These are phyloP conservation scores for Spongilla lacustris DNA, from an alignment of 37 sponge, comb jelly and placozoan species.

Conservation along the genomic window DNA sequence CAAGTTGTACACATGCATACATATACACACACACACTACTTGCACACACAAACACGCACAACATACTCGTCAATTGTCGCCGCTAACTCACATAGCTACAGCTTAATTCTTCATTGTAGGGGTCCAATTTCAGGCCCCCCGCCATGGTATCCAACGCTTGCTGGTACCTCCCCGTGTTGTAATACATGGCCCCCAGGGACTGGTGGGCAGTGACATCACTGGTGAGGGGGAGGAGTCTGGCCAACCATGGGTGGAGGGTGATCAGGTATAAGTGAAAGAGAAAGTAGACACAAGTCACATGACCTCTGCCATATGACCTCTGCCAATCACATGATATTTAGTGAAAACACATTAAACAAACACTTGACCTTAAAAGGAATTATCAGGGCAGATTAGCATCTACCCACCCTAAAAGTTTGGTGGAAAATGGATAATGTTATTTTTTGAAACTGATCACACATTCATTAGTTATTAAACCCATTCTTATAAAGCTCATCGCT, in stretches of 20 bases:
- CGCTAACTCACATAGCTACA: constrained; percentile 38
- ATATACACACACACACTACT: background rate
- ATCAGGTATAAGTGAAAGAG: too few relatives aligned
- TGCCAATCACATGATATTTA: background rate
- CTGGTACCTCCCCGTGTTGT: constrained; percentile 47
- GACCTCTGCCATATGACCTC: too few relatives aligned
- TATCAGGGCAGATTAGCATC: too few relatives aligned
- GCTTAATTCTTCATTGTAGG: constrained; percentile 14
- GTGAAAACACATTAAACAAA: too few relatives aligned
- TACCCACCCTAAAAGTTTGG: too few relatives aligned
- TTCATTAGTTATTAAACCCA: too few relatives aligned
- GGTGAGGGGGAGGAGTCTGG: background rate
- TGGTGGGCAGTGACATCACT: constrained; percentile 14
- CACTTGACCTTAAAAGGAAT: too few relatives aligned
- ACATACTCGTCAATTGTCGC: background rate
- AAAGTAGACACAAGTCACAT: too few relatives aligned
- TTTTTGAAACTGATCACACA: too few relatives aligned
- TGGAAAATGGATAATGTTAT: too few relatives aligned
- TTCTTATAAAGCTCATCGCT: too few relatives aligned
- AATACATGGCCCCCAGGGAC: constrained; percentile 51
- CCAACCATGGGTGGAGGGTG: background rate
- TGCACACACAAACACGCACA: background rate
- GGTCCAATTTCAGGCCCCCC: constrained; percentile 38
- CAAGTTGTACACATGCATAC: background rate
- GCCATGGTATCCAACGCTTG: constrained; percentile 13